These are phyloP conservation scores for Ardeotis arabs DNA, from an alignment of 2,113 vertebrate genomes.

Conservation along the genomic window DNA sequence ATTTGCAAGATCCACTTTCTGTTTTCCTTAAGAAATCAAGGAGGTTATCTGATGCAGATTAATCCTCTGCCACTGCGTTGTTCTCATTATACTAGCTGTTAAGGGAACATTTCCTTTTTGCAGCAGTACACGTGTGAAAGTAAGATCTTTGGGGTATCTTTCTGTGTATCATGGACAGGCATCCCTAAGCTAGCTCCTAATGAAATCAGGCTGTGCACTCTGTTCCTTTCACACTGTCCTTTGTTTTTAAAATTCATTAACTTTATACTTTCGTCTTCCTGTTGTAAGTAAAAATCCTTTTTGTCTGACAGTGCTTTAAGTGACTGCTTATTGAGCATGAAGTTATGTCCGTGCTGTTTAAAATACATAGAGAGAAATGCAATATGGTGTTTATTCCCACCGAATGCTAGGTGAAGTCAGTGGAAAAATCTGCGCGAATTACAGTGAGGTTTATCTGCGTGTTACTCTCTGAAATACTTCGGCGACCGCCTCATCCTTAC, in stretches of 20 bases:
- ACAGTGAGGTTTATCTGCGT: accelerated
- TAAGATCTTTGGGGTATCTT: neutral
- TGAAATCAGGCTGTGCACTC: neutral
- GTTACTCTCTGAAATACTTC: accelerated
- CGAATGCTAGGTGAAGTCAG: neutral
- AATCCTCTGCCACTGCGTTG: neutral
- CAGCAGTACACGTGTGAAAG: neutral
- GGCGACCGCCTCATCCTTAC: accelerated
- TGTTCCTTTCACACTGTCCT: neutral
- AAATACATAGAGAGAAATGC: neutral
- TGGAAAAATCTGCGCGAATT: neutral
- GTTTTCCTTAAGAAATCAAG: neutral
- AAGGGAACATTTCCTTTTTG: neutral
- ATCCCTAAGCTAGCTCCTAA: neutral
- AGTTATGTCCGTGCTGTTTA: neutral
- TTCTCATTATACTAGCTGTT: neutral
- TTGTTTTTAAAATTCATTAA: no score
- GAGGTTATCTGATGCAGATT: neutral
- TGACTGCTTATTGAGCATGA: neutral
- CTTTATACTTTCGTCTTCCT: neutral
- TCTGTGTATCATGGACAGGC: neutral
- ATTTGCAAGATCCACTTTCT: neutral
- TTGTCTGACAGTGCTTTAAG: neutral
- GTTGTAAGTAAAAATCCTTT: neutral
- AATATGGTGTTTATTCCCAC: neutral